phyloP scores from a whole-genome alignment of 2,113 vertebrate species.

The Zosterops japonicus region DNA sequence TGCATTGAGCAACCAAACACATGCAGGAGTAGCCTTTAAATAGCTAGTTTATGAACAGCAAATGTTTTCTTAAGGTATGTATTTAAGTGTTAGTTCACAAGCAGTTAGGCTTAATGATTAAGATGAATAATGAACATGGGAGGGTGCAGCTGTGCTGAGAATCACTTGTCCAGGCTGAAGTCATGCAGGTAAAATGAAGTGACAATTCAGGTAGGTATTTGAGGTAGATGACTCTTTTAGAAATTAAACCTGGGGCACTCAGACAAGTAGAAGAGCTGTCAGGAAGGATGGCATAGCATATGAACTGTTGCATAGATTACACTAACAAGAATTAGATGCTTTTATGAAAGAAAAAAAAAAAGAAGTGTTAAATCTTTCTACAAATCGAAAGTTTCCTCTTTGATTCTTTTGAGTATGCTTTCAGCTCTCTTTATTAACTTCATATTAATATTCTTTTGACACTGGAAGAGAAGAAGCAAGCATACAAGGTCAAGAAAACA shows the following conservation, averaged over 20 bases:
- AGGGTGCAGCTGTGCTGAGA: not conserved
- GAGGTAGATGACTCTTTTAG: not conserved
- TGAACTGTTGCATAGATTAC: not conserved
- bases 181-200: not conserved
- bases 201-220: not conserved
- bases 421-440: not conserved
- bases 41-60: not conserved
- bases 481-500: not conserved
- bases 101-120: not conserved
- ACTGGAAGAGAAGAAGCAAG: not conserved
- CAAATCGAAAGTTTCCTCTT: not conserved
- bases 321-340: not conserved
- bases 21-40: not conserved
- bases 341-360: not conserved
- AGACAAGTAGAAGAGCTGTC: not conserved
- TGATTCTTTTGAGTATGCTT: not conserved
- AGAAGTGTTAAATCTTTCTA: not conserved
- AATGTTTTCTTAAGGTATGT: not conserved
- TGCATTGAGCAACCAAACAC: not conserved
- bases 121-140: not conserved
- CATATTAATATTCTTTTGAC: not conserved
- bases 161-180: not conserved
- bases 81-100: not conserved
- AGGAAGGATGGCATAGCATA: not conserved
- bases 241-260: not conserved